These are phyloP conservation scores for Schizopygopsis pylzovi DNA, from an alignment of 2,797 vertebrate genomes.

Conservation along the genomic window DNA sequence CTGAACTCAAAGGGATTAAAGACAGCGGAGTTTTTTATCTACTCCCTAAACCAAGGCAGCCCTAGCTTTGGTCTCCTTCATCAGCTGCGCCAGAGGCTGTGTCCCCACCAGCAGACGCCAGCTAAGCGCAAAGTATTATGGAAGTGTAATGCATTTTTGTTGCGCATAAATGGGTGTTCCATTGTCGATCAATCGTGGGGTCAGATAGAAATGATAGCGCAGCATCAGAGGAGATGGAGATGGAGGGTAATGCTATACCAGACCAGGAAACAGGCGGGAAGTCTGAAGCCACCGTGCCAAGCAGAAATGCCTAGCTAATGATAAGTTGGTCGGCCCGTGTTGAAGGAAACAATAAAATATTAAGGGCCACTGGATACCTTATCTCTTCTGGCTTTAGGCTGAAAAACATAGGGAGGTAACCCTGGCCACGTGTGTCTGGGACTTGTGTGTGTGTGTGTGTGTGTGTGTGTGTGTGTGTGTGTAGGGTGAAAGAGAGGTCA, in stretches of 20 bases:
- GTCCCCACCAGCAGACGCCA: constrained; percentile 31
- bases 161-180: constrained; percentile 55
- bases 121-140: constrained; percentile 49
- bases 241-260: constrained; percentile 67
- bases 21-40: constrained; percentile 34
- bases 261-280: constrained; percentile 64
- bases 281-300: constrained; percentile 60
- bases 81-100: constrained; percentile 1
- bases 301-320: constrained; percentile 69
- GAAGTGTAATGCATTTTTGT: constrained; percentile 48
- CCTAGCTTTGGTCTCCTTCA: constrained; percentile 39
- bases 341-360: constrained; percentile 83
- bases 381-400: constrained; percentile 71
- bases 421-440: constrained; percentile 62
- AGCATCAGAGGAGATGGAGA: constrained; percentile 60
- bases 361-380: constrained; percentile 78
- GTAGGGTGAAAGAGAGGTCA: constrained; percentile 53
- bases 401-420: constrained; percentile 71
- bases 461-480: constrained; percentile 34
- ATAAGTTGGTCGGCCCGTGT: constrained; percentile 68
- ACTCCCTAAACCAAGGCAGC: constrained; percentile 43
- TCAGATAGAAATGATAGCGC: constrained; percentile 64
- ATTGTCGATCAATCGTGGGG: constrained; percentile 59
- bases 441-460: constrained; percentile 51
- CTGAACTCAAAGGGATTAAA: constrained; percentile 20